Percentiles rank a stretch among this genome's conserved stretches.
Evolutionary conservation across 2,888 invertebrate species (phyloP).

Genomic region (Epinotia bilunana): DNA sequence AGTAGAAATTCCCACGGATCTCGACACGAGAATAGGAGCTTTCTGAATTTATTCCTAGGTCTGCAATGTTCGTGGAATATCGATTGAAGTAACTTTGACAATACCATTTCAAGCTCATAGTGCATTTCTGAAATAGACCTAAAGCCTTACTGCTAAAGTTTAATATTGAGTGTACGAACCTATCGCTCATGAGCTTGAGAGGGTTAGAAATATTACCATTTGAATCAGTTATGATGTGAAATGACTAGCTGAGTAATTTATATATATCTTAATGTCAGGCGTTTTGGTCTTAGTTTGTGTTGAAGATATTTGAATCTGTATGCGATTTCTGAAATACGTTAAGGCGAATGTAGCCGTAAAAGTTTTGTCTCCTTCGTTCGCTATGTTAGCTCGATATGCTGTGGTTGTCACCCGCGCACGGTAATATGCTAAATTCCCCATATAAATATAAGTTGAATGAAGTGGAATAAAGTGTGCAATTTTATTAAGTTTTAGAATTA

Average conservation of each 20-base stretch:
- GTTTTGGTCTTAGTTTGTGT: neutral
- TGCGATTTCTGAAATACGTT: neutral
- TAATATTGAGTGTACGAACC: neutral
- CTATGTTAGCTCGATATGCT: no score
- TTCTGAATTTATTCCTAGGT: neutral
- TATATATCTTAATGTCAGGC: neutral
- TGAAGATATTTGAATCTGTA: neutral
- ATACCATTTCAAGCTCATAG: neutral
- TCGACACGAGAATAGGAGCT: neutral
- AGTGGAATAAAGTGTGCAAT: no score
- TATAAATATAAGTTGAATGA: no score
- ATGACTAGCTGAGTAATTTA: neutral
- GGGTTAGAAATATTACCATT: neutral
- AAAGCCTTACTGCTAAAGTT: neutral
- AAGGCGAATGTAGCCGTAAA: neutral
- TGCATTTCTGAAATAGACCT: neutral
- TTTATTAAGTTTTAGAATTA: no score
- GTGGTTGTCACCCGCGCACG: no score
- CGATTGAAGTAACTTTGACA: neutral
- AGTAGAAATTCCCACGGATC: neutral
- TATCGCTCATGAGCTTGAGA: neutral
- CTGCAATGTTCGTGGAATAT: conserved; percentile 14
- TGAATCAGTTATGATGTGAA: neutral
- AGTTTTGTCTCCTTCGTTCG: no score
- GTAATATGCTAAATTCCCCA: no score